Base-by-base conservation (phyloP, 2,888 invertebrate genomes). In the Pyrrhosoma nymphula region DNA sequence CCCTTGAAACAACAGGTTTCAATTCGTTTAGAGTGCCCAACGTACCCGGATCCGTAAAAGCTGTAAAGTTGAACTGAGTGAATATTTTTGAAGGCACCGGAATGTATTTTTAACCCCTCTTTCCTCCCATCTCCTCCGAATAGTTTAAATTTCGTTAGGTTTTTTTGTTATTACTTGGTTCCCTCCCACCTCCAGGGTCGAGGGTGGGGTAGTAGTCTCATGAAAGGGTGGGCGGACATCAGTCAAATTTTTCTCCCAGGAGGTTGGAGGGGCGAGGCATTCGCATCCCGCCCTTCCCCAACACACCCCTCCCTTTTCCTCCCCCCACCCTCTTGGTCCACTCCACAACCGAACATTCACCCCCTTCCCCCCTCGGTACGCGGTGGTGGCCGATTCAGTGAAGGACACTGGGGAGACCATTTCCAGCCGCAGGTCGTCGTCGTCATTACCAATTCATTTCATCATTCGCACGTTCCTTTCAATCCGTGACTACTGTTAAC, bases 391-490 rank as follows among this genome's bases (percentile, higher is more conserved):
- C 47, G 47, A 2, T 47, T 47, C 23, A n/a, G 69, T 6, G 69
- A 69, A n/a, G n/a, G 69, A 69, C 10, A 23, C 69, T 69, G 69
- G 60, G 60, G 60, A 60, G 23, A 60, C 60, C 60, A 60, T 69
- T 69, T 23, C 20, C 12, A 12, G n/a, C 69, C n/a, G n/a, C 69
- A n/a, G 69, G 69, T n/a, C 69, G 69, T 20, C 60, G 18, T n/a
- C 20, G 69, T n/a, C n/a, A 69, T 69, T 69, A 69, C 69, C 69
- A n/a, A 69, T 69, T 69, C 69, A 69, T 69, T 69, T 69, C 69
- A 69, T 69, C 69, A 69, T 69, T 69, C 69, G n/a, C 14, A 12
- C 10, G n/a, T 69, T 69, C 69, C 20, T 69, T 69, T 69, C 69
- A n/a, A 69, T 69, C 69, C 6, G 69, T 0, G 69, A 20, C 20